Evolutionary conservation across 2,797 vertebrate genomes (phyloP).

Genomic region (Enteromius fasciolatus): DNA sequence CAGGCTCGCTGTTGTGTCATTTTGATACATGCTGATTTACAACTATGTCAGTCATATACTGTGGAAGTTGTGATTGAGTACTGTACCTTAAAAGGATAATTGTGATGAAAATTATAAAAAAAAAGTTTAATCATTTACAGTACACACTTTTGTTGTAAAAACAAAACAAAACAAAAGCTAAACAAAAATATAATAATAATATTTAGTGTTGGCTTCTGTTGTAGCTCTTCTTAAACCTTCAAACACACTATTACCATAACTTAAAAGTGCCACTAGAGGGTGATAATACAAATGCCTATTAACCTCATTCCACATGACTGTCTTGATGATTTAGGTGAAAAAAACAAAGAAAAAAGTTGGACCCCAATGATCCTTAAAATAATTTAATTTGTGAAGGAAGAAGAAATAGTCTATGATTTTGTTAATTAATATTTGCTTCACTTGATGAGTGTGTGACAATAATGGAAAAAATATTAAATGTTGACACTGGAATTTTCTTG

Average conservation of each 20-base stretch:
- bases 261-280: background rate
- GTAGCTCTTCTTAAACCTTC: background rate
- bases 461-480: background rate
- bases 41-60: slow-evolving; percentile 7
- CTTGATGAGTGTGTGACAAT: background rate
- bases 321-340: background rate
- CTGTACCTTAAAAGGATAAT: background rate
- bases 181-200: background rate
- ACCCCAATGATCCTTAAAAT: background rate
- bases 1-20: background rate
- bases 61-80: background rate
- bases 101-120: background rate
- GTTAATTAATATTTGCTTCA: background rate
- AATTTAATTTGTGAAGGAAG: background rate
- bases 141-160: too few species aligned
- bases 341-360: background rate
- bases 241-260: background rate
- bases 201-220: background rate
- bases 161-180: background rate
- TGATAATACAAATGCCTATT: background rate
- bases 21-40: slow-evolving; percentile 29
- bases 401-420: background rate
- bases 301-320: background rate
- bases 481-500: background rate
- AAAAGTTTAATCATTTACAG: background rate